Base-by-base conservation (phyloP, 2,888 invertebrate species). In the Zaprionus lineosus region DNA sequence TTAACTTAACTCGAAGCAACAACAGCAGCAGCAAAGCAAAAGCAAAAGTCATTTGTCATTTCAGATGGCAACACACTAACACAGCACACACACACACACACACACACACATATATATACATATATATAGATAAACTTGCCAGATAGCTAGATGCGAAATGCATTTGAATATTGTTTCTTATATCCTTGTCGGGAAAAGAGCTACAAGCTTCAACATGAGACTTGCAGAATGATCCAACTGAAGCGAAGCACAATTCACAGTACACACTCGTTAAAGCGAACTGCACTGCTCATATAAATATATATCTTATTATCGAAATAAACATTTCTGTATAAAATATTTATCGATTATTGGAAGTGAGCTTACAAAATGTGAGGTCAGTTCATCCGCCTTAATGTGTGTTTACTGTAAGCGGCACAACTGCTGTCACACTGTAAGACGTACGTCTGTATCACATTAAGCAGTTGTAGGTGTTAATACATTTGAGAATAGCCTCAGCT, bases 11-110 rank as follows among this genome's bases (percentile, higher is more conserved):
- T 84, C 72, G 59, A 39, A 72, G 78, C 77, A 64, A 47, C 57
- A 47, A 39, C 56, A 58, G 55, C 43, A 66, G 50, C 36, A 53
- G 48, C 71, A 63, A 51, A 48, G 65, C 76, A 69, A 75, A 65
- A 63, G 83, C 77, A 75, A 83, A 77, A 81, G 82, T 78, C 84
- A 84, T 81, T 81, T 81, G 81, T 81, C 81, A 81, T 81, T 74
- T 76, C 65, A 74, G 84, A 81, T 81, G 77, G 79, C 78, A 78
- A 74, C 67, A 69, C 64, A 64, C 59, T 60, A 48, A 48, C 50
- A 58, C 51, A 61, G 40, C 55, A 39, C 44, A 63, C 18, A 36
- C 37, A 19, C 33, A 37, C 24, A 48, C 47, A 47, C 34, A 28
- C 31, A 15, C 37, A 24, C 39, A 18, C 29, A 46, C 15, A 9